These are phyloP conservation scores for Tineola bisselliella DNA, from an alignment of 2,888 invertebrate species.

Conservation along the genomic window DNA sequence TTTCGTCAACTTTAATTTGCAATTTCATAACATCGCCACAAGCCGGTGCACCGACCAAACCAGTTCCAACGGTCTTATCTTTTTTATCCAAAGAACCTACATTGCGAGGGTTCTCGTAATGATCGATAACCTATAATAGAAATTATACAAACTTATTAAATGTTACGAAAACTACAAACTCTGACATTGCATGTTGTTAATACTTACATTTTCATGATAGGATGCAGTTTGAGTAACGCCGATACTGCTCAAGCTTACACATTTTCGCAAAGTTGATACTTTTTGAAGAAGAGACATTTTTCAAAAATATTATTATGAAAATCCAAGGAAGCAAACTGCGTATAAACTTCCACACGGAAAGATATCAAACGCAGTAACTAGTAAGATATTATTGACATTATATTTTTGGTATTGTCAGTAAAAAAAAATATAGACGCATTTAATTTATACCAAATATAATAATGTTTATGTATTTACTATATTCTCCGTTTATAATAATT, in stretches of 20 bases:
- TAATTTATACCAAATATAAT: too few relatives aligned
- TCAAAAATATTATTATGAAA: neutral
- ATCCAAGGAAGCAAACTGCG: too few relatives aligned
- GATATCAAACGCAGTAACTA: too few relatives aligned
- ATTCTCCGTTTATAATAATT: too few relatives aligned
- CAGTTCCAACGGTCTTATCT: constrained; percentile 94
- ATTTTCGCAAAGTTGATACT: constrained; percentile 39
- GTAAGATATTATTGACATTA: too few relatives aligned
- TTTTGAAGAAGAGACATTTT: constrained; percentile 41
- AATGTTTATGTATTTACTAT: too few relatives aligned
- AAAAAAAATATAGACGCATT: too few relatives aligned
- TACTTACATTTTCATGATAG: constrained; percentile 81
- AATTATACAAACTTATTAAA: neutral
- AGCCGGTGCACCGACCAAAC: constrained; percentile 98
- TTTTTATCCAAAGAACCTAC: constrained; percentile 97
- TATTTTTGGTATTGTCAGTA: too few relatives aligned
- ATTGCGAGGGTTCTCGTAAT: constrained; percentile 99
- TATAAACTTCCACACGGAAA: too few relatives aligned
- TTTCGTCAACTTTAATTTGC: constrained; percentile 92
- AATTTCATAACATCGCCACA: constrained; percentile 99
- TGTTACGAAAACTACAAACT: neutral
- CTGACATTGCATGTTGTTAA: neutral
- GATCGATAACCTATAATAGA: constrained; percentile 86
- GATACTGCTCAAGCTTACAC: constrained; percentile 42
- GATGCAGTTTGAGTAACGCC: constrained; percentile 64